Evolutionary conservation across 2,888 invertebrate genomes (phyloP).

Genomic region (Amblyjoppa proteus): DNA sequence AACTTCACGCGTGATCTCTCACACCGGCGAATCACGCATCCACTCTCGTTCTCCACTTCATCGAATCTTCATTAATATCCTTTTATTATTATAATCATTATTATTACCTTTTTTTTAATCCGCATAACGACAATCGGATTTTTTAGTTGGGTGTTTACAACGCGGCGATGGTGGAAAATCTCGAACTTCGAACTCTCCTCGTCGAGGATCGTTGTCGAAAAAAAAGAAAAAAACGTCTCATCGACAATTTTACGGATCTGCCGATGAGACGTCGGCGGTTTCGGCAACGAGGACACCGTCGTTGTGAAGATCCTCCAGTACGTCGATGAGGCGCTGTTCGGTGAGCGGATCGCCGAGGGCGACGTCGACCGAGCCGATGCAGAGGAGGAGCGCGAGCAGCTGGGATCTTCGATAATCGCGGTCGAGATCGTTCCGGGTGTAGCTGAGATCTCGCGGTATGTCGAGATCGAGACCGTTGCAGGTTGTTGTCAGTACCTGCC

Average conservation of each 20-base stretch:
- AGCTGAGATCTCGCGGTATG: conserved; percentile 86
- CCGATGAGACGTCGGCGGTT: conserved; percentile 67
- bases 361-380: conserved; percentile 93
- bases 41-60: conserved; percentile 36
- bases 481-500: conserved; percentile 88
- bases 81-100: conserved; percentile 28
- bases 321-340: conserved; percentile 91
- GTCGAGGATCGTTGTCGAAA: background rate
- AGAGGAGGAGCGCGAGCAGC: conserved; percentile 90
- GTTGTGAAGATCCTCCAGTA: conserved; percentile 90
- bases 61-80: conserved; percentile 41
- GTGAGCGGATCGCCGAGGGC: conserved; percentile 92
- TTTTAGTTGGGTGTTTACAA: background rate
- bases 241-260: conserved; percentile 43
- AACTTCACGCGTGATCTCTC: conserved; percentile 14
- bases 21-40: conserved; percentile 6
- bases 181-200: conserved; percentile 1
- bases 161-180: conserved; percentile 3
- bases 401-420: conserved; percentile 89
- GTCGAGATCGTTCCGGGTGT: conserved; percentile 86
- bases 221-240: background rate
- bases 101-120: conserved; percentile 23
- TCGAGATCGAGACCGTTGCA: conserved; percentile 88
- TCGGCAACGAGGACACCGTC: conserved; percentile 89
- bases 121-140: conserved; percentile 31